These are phyloP conservation scores for Mesoclemmys tuberculata DNA, from an alignment of 2,113 vertebrate species.

Conservation along the genomic window DNA sequence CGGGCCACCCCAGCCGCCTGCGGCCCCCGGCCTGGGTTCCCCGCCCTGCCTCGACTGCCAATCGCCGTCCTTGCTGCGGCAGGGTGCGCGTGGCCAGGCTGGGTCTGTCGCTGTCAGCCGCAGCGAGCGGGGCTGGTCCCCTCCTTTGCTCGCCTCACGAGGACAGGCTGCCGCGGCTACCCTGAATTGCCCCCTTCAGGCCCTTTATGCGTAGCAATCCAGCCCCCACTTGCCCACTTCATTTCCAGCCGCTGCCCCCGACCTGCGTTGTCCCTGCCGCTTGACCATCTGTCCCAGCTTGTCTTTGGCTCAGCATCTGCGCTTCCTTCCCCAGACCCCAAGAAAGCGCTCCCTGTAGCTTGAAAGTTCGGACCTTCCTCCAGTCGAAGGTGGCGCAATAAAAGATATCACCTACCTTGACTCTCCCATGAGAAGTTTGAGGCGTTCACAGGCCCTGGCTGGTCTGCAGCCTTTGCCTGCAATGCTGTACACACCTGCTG, in stretches of 20 bases:
- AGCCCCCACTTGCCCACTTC: neutral
- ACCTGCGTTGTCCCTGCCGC: neutral
- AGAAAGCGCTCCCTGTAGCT: neutral
- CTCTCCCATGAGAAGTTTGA: neutral
- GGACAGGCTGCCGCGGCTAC: no score
- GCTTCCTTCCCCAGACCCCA: neutral
- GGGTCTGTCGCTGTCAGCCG: no score
- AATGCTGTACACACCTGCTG: neutral
- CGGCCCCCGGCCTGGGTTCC: neutral
- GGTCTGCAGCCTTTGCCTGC: neutral
- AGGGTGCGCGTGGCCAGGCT: no score
- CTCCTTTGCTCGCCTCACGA: no score
- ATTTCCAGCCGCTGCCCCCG: neutral
- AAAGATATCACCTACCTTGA: neutral
- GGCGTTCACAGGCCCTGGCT: neutral
- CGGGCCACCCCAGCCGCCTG: neutral
- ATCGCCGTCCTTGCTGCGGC: neutral
- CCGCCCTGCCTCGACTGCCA: neutral
- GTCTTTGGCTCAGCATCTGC: neutral
- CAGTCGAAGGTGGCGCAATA: neutral
- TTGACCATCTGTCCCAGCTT: neutral
- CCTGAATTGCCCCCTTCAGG: no score
- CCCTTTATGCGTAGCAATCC: neutral
- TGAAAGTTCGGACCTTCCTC: neutral
- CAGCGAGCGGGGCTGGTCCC: no score